phyloP scores from a whole-genome alignment of 2,113 vertebrate genomes.

The Pyxicephalus adspersus region DNA sequence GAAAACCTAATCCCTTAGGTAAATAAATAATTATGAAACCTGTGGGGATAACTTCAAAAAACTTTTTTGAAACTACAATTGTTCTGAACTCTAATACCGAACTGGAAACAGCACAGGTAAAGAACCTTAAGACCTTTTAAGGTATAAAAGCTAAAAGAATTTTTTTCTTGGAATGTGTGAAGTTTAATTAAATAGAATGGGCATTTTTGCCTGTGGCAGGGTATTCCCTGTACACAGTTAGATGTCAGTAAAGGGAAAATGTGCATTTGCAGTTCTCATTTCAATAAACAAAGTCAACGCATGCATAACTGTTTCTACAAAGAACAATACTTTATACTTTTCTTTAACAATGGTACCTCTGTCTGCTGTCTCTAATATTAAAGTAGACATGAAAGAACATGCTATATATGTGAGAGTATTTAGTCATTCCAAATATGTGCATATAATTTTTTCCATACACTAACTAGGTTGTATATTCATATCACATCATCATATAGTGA shows the following conservation, averaged over 20 bases:
- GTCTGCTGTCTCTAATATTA: background rate
- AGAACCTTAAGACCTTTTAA: background rate
- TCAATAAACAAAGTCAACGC: conserved; percentile 30
- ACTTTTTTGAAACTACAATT: background rate
- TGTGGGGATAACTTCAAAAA: background rate
- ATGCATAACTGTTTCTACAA: conserved; percentile 19
- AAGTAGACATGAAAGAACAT: background rate
- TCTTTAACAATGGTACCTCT: conserved; percentile 13
- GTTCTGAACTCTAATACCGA: background rate
- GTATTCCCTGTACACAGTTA: conserved; percentile 13
- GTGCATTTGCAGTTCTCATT: conserved; percentile 2
- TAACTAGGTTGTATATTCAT: no score
- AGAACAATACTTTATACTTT: conserved; percentile 29
- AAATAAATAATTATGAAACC: no score
- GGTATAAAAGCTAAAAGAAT: background rate
- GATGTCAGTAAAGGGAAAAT: conserved; percentile 28
- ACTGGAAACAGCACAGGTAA: background rate
- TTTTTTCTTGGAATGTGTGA: background rate
- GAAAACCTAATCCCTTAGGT: no score
- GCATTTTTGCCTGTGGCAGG: conserved; percentile 14
- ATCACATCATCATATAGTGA: no score
- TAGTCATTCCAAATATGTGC: background rate
- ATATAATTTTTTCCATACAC: background rate
- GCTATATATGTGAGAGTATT: background rate
- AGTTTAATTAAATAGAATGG: conserved; percentile 26